phyloP scores from a whole-genome alignment of 2,888 invertebrate genomes.

The Scaptomyza flava region DNA sequence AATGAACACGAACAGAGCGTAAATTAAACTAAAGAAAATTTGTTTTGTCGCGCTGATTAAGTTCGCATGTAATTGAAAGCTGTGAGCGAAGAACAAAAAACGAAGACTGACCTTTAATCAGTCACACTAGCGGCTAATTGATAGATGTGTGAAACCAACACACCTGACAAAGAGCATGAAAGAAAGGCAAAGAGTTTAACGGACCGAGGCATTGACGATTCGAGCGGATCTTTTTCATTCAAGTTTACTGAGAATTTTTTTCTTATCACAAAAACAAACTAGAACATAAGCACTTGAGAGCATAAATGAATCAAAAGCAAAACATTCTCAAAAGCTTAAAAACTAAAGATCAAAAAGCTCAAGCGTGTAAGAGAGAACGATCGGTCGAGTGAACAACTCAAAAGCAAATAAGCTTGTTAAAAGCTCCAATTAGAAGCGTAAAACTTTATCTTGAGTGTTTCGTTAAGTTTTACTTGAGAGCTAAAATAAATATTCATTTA shows the following conservation, averaged over 20 bases:
- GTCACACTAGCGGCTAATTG: constrained; percentile 22
- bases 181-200: neutral
- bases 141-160: neutral
- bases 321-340: constrained; percentile 4
- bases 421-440: neutral
- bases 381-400: neutral
- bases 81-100: constrained; percentile 9
- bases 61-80: constrained; percentile 25
- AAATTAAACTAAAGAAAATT: constrained; percentile 57
- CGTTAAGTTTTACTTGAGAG: neutral
- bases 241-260: neutral
- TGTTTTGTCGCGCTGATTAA: constrained; percentile 42
- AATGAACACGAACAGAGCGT: constrained; percentile 36
- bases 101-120: constrained; percentile 54
- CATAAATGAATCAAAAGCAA: neutral
- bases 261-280: neutral
- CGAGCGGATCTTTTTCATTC: neutral
- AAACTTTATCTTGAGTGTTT: neutral
- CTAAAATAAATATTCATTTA: neutral
- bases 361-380: neutral
- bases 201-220: neutral
- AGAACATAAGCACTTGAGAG: neutral
- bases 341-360: neutral
- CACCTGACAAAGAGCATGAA: neutral
- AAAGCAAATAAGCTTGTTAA: neutral